These are phyloP conservation scores for Amblyteles armatorius DNA, from an alignment of 2,888 invertebrate species.

Conservation along the genomic window DNA sequence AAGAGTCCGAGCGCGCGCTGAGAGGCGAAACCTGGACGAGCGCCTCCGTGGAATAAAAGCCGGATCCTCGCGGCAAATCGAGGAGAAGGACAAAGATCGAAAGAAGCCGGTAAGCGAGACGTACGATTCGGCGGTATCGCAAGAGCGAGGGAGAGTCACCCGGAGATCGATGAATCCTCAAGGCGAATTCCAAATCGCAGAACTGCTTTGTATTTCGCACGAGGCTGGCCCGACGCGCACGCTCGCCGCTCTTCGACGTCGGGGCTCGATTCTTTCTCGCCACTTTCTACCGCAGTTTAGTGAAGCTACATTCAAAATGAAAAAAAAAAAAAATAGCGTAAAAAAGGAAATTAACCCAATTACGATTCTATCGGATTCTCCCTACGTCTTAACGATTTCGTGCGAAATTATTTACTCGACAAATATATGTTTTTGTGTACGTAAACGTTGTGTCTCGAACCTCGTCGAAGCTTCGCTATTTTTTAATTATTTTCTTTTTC, in stretches of 20 bases:
- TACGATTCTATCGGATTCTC: too few relatives aligned
- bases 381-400: too few relatives aligned
- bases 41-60: slow-evolving; percentile 74
- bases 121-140: slow-evolving; percentile 60
- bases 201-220: slow-evolving; percentile 75
- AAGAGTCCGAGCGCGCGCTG: slow-evolving; percentile 77
- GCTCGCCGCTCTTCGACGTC: slow-evolving; percentile 12
- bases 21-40: slow-evolving; percentile 74
- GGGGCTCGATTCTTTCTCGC: slow-evolving; percentile 60
- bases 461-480: too few relatives aligned
- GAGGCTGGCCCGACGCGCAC: slow-evolving; percentile 62
- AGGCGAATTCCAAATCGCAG: slow-evolving; percentile 73
- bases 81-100: slow-evolving; percentile 47
- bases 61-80: slow-evolving; percentile 66
- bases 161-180: slow-evolving; percentile 68
- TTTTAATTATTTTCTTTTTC: not conserved
- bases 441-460: too few relatives aligned
- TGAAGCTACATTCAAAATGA: slow-evolving; percentile 51
- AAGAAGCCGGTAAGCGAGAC: slow-evolving; percentile 53
- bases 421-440: too few relatives aligned
- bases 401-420: too few relatives aligned
- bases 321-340: not conserved
- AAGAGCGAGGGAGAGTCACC: slow-evolving; percentile 47
- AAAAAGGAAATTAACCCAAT: too few relatives aligned
- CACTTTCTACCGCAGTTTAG: slow-evolving; percentile 70